A percentile compares a stretch with the other conserved stretches of the same genome.
These are phyloP conservation scores for Natator depressus DNA, from an alignment of 2,113 vertebrate species.

Conservation along the genomic window DNA sequence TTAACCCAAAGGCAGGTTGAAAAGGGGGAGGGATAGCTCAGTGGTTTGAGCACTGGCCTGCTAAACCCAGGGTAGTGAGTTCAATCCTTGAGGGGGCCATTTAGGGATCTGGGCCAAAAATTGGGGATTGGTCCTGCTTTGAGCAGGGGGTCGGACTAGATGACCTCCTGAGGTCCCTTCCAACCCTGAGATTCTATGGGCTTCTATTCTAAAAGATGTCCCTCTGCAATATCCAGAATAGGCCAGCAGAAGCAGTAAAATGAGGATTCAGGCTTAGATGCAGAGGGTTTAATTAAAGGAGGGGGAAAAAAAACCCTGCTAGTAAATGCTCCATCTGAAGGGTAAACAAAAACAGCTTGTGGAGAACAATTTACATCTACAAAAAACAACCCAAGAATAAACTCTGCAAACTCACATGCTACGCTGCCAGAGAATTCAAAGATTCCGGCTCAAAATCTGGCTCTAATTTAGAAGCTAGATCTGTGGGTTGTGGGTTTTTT, in stretches of 20 bases:
- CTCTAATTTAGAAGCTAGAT: background rate
- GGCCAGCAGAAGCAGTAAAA: rapidly evolving
- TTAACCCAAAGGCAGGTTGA: background rate
- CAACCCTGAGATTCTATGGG: no score
- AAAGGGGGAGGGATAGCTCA: background rate
- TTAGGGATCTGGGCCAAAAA: no score
- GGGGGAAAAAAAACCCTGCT: background rate
- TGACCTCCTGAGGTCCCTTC: no score
- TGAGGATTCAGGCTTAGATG: background rate
- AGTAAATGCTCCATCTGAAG: background rate
- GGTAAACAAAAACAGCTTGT: background rate
- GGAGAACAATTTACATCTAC: background rate
- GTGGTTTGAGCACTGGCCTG: no score
- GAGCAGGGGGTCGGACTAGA: no score
- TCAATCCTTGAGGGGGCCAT: no score
- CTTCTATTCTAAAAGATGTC: background rate
- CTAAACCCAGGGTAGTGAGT: no score
- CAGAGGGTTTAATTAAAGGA: background rate
- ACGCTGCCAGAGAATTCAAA: background rate
- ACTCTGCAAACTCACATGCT: background rate
- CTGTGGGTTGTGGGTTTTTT: background rate
- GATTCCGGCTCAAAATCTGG: background rate
- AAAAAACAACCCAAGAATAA: background rate
- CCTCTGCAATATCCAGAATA: background rate
- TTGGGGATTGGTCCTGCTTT: no score